These are phyloP conservation scores for Cephalopterus ornatus DNA, from an alignment of 2,113 vertebrate species.

Conservation along the genomic window DNA sequence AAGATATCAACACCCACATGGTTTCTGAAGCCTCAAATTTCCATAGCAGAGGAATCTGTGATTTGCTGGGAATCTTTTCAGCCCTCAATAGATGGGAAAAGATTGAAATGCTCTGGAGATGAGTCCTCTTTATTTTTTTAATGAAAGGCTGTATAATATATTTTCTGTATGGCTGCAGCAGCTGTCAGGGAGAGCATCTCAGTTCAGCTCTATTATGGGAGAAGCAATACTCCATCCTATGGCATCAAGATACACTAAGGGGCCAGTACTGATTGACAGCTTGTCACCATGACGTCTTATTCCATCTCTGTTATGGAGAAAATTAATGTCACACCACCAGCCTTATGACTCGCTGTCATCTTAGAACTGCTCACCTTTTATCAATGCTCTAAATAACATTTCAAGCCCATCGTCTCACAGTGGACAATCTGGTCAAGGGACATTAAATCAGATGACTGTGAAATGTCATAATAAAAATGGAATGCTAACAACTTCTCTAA, in stretches of 20 bases:
- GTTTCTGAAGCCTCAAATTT: conserved; percentile 79
- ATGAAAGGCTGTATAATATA: conserved; percentile 92
- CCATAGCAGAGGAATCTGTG: conserved; percentile 82
- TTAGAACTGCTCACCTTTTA: conserved; percentile 95
- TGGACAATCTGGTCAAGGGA: conserved; percentile 93
- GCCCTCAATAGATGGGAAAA: conserved; percentile 81
- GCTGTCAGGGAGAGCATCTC: conserved; percentile 84
- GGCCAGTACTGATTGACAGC: conserved; percentile 89
- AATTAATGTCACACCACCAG: conserved; percentile 95
- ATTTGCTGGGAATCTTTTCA: conserved; percentile 84
- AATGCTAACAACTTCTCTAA: conserved; percentile 89
- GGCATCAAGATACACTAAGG: conserved; percentile 79
- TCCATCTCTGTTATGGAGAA: conserved; percentile 95
- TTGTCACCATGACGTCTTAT: conserved; percentile 96
- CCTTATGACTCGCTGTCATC: conserved; percentile 96
- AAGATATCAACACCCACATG: conserved; percentile 65
- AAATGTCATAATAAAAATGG: conserved; percentile 93
- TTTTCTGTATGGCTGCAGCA: conserved; percentile 86
- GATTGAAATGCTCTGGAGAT: conserved; percentile 87
- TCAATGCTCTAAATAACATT: conserved; percentile 95
- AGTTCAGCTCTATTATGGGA: conserved; percentile 84
- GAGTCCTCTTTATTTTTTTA: conserved; percentile 87
- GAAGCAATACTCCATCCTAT: conserved; percentile 82
- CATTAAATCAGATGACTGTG: conserved; percentile 91
- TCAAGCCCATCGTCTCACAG: conserved; percentile 89